Percentiles rank a stretch among this genome's conserved stretches.
Evolutionary conservation across 2,797 vertebrate species (phyloP).

Genomic region (Poeciliopsis turneri): DNA sequence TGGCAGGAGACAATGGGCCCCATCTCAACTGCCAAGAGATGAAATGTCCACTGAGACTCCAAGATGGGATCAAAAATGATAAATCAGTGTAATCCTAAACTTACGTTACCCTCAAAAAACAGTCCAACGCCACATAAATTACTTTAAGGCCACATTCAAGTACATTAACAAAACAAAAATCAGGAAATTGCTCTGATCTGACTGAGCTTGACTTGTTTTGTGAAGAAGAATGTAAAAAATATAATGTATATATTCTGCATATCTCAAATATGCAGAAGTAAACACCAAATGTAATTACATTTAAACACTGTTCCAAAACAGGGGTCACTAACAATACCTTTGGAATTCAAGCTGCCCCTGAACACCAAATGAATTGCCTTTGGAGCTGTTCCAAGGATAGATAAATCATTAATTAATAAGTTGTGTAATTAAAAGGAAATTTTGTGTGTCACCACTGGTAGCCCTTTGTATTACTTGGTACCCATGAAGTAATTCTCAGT

Average conservation of each 20-base stretch:
- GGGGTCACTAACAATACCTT: too few relatives aligned
- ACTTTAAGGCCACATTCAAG: slow-evolving; percentile 83
- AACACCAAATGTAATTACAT: not conserved
- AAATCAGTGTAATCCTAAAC: slow-evolving; percentile 77
- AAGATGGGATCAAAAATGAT: slow-evolving; percentile 72
- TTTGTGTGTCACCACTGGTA: too few relatives aligned
- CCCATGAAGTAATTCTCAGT: too few relatives aligned
- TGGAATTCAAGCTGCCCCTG: too few relatives aligned
- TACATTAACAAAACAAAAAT: slow-evolving; percentile 85
- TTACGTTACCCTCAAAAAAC: slow-evolving; percentile 81
- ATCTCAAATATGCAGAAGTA: not conserved
- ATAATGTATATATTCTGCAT: not conserved
- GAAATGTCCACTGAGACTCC: slow-evolving; percentile 83
- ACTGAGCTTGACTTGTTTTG: not conserved
- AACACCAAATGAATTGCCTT: too few relatives aligned
- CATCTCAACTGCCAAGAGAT: slow-evolving; percentile 81
- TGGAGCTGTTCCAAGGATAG: too few relatives aligned
- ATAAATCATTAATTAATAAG: too few relatives aligned
- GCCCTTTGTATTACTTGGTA: too few relatives aligned
- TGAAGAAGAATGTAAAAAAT: not conserved
- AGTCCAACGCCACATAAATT: slow-evolving; percentile 75
- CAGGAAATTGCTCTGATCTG: slow-evolving; percentile 48
- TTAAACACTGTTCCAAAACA: not conserved
- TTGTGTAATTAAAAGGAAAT: too few relatives aligned
- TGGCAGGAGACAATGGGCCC: slow-evolving; percentile 78